Base-by-base conservation (phyloP, 2,113 vertebrate species). In the Hylia prasina region DNA sequence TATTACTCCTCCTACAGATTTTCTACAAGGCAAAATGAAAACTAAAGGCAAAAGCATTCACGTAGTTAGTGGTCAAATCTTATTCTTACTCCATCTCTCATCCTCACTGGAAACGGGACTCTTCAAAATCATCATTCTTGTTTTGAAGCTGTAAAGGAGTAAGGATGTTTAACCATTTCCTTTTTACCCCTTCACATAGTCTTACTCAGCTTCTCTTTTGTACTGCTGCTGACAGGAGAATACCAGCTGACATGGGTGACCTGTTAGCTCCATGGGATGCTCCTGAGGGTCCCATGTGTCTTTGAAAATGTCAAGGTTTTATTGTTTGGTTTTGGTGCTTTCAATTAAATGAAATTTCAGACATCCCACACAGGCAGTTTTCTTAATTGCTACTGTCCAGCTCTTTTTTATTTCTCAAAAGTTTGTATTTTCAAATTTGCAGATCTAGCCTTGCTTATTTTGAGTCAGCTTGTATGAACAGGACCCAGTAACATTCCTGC, bases 321-420 rank as follows among this genome's bases (percentile, higher is more conserved):
- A 40, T 12, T 30, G 27, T 8, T 40, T 64, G 33, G 28, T 25
- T 82, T 80, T 35, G 18, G 10, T 47, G 63, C 48, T 76, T 83
- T 60, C 33, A 56, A 64, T 14, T 45, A n/a, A 31, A 89, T 87
- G 60, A 81, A 25, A 69, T 69, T 89, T 93, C 58, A 65, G 54
- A 60, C 18, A 54, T 21, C 11, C 8, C 11, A 7, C 1, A 0
- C 3, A 64, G 53, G 8, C 0, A 2, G 6, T 30, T 82, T 78
- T 75, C 72, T 84, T 81, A 64, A 53, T 23, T 42, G 42, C 50
- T 33, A 75, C 28, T 57, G 69, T 70, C 4, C 18, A 71, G 27
- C 10, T 40, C 45, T 58, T 45, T 82, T 91, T 54, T 27, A 68
- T 54, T 90, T 85, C 47, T 90, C 42, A 50, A 35, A 50, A 42